Evolutionary conservation across 2,888 invertebrate genomes (phyloP), one percentile per base, ranked within the genome.

Genomic region (Limnephilus auricula): DNA sequence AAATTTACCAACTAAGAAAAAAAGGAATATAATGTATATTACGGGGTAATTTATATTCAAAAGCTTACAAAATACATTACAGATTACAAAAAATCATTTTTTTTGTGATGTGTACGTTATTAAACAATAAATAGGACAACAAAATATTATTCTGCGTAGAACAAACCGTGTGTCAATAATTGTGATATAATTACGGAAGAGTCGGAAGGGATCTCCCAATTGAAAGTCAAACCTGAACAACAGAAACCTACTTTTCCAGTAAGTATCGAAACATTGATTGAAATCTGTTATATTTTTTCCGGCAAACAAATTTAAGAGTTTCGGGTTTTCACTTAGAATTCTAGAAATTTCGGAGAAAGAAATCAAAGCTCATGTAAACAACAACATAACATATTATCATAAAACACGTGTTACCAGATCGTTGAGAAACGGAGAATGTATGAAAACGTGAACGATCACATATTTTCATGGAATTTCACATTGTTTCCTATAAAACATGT

Each of bases 341-440:
- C 50, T 15, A 25, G 50, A 15, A 65, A 65, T 31, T 80, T 31
- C 80, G 31, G 80, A 5, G 15, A 31, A 30, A 31, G 13, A 80
- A 80, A 80, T 80, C 80, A 80, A 30, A 13, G 15, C 31, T 30
- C 30, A 32, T 12, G 31, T 80, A 80, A 80, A 80, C 80, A 80
- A 30, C 15, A 80, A 13, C 80, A 80, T 31, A 30, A 1, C 80
- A 80, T 31, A 30, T 18, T 80, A 80, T 32, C 12, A 32, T 80
- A 80, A 30, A 32, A 32, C 80, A 80, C 31, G 80, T 80, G 80
- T 80, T 31, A 32, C 80, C 80, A 80, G 31, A 18, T 80, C 80
- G 80, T 80, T 31, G 31, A 80, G 80, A 80, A 80, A 80, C 15
- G 30, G 31, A 79, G n/a, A 79, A 30, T 79, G 15, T 13, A 50